Conservation (phyloP, 37 sponge, comb jelly and placozoan genomes). For the Dysidea cf. avara region DNA sequence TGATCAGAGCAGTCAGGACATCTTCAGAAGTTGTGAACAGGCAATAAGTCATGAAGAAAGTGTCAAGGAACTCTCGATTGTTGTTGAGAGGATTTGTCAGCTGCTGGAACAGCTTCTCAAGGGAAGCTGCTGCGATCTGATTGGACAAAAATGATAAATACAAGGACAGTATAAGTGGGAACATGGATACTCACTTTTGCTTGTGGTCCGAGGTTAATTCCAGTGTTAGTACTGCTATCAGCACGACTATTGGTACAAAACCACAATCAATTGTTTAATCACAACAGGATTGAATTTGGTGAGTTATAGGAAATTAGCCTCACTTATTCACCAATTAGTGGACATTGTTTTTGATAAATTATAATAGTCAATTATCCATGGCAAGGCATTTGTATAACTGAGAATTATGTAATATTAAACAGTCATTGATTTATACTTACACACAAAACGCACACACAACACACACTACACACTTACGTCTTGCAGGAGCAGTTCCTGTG, state of each 20-base stretch:
- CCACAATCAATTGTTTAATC: not conserved
- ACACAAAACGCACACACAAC: too few relatives aligned
- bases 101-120: constrained; percentile 78
- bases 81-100: constrained; percentile 56
- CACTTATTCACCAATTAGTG: too few relatives aligned
- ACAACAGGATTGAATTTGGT: too few relatives aligned
- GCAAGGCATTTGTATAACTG: too few relatives aligned
- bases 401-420: too few relatives aligned
- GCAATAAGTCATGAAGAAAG: constrained; percentile 67
- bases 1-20: constrained; percentile 59
- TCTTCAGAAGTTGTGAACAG: constrained; percentile 62
- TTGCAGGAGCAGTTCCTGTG: too few relatives aligned
- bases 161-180: not conserved
- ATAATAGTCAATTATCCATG: too few relatives aligned
- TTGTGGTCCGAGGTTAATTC: not conserved
- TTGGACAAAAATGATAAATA: not conserved
- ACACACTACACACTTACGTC: too few relatives aligned
- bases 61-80: constrained; percentile 53
- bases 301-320: too few relatives aligned
- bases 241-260: not conserved
- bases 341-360: too few relatives aligned
- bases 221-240: not conserved
- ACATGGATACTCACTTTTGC: not conserved
- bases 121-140: constrained; percentile 85
- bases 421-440: too few relatives aligned